Percentiles rank a stretch among this genome's conserved stretches.
Conservation (phyloP, 2,113 vertebrate species). For the Polyodon spathula region DNA sequence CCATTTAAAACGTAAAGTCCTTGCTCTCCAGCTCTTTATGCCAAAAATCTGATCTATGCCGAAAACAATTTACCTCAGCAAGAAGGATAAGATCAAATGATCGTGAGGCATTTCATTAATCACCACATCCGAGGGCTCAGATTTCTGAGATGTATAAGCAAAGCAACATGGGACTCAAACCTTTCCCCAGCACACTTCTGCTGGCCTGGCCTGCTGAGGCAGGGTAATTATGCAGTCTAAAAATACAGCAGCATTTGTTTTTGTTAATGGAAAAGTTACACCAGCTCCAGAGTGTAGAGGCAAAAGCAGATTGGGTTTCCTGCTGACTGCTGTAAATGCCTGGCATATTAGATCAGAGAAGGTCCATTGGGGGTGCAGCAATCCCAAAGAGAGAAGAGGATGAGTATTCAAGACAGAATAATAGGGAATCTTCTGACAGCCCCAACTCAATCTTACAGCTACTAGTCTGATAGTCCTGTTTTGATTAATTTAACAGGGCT, state of each 20-base stretch:
- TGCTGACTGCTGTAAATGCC: slow-evolving; percentile 58
- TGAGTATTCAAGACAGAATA: slow-evolving; percentile 31
- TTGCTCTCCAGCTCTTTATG: slow-evolving; percentile 37
- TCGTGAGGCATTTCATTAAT: slow-evolving; percentile 53
- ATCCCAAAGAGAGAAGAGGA: slow-evolving; percentile 37
- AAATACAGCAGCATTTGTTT: slow-evolving; percentile 65
- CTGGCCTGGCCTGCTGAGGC: slow-evolving; percentile 51
- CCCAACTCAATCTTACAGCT: background rate
- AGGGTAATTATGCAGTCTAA: slow-evolving; percentile 59
- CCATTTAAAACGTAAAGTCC: slow-evolving; percentile 42
- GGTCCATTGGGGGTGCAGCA: slow-evolving; percentile 27
- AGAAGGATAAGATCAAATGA: slow-evolving; percentile 45
- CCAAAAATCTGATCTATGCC: slow-evolving; percentile 44
- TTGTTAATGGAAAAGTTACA: slow-evolving; percentile 49
- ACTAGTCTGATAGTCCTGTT: background rate
- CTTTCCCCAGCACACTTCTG: slow-evolving; percentile 44
- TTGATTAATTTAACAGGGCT: too few species aligned
- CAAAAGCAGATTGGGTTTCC: slow-evolving; percentile 52
- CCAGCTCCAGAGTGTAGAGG: slow-evolving; percentile 39
- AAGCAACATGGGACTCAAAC: slow-evolving; percentile 38
- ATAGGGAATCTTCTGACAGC: background rate
- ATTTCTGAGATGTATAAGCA: slow-evolving; percentile 54
- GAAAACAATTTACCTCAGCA: slow-evolving; percentile 51
- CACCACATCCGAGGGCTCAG: slow-evolving; percentile 50
- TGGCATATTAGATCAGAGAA: slow-evolving; percentile 45